Conservation (phyloP, 2,888 invertebrate genomes). For the Euclidia mi region DNA sequence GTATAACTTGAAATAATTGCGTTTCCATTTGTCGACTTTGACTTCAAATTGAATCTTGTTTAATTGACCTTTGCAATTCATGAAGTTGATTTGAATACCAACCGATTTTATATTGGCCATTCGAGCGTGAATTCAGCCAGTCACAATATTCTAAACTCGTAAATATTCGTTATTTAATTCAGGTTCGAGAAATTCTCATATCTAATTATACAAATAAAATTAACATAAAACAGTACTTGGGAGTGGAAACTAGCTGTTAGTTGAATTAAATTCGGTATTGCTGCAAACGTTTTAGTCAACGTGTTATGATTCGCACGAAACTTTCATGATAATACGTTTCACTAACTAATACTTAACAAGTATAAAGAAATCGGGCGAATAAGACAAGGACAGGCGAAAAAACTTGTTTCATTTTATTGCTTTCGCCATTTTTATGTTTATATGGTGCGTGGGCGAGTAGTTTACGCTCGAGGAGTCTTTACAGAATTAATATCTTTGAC, state of each 20-base stretch:
- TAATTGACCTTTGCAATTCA: slow-evolving; percentile 59
- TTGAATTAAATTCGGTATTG: slow-evolving; percentile 11
- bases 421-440: slow-evolving; percentile 1
- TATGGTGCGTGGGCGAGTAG: background rate
- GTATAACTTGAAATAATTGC: slow-evolving; percentile 28
- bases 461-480: background rate
- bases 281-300: slow-evolving; percentile 19
- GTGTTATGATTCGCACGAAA: slow-evolving; percentile 9
- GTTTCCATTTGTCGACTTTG: slow-evolving; percentile 41
- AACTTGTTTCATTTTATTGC: slow-evolving; percentile 12
- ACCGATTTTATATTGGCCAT: slow-evolving; percentile 40
- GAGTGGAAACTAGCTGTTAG: slow-evolving; percentile 13
- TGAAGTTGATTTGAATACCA: slow-evolving; percentile 49
- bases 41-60: slow-evolving; percentile 54
- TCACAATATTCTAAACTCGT: slow-evolving; percentile 28
- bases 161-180: slow-evolving; percentile 23
- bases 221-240: slow-evolving; percentile 23
- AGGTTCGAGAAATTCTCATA: slow-evolving; percentile 18
- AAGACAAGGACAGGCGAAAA: slow-evolving; percentile 4
- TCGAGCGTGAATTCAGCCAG: slow-evolving; percentile 27
- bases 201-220: slow-evolving; percentile 31
- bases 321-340: slow-evolving; percentile 9
- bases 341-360: slow-evolving; percentile 5
- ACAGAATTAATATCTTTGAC: background rate
- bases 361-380: slow-evolving; percentile 7